Evolutionary conservation across 2,888 invertebrate species (phyloP).

Genomic region (Ochlodes sylvanus): DNA sequence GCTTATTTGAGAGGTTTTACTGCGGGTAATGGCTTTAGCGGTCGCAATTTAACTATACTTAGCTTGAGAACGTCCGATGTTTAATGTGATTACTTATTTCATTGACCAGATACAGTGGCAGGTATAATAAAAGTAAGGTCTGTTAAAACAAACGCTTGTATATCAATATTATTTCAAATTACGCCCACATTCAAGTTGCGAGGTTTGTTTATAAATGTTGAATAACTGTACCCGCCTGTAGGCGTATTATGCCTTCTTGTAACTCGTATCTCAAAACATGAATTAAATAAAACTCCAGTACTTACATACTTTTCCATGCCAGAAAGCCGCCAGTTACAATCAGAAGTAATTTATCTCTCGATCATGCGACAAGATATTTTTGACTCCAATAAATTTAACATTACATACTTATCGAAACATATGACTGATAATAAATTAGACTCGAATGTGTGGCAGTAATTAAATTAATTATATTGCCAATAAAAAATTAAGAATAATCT

Average conservation of each 20-base stretch:
- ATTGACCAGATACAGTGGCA: slow-evolving; percentile 15
- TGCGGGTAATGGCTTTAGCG: slow-evolving; percentile 50
- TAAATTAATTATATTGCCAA: slow-evolving; percentile 36
- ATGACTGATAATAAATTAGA: slow-evolving; percentile 33
- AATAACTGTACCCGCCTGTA: slow-evolving; percentile 26
- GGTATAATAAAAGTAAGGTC: slow-evolving; percentile 30
- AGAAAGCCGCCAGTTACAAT: slow-evolving; percentile 22
- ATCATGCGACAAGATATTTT: slow-evolving; percentile 31
- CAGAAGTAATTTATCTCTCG: slow-evolving; percentile 33
- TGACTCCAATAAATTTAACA: slow-evolving; percentile 28
- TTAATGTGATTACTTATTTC: slow-evolving; percentile 25
- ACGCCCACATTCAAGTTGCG: slow-evolving; percentile 16
- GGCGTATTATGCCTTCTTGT: slow-evolving; percentile 24
- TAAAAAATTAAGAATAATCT: slow-evolving; percentile 28
- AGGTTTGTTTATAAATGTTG: slow-evolving; percentile 31
- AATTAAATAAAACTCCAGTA: slow-evolving; percentile 27
- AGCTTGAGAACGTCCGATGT: slow-evolving; percentile 34
- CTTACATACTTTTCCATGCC: slow-evolving; percentile 27
- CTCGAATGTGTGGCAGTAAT: slow-evolving; percentile 32
- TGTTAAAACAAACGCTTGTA: slow-evolving; percentile 21
- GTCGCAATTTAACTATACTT: slow-evolving; percentile 59
- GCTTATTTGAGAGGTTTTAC: slow-evolving; percentile 57
- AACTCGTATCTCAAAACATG: slow-evolving; percentile 21
- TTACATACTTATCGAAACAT: slow-evolving; percentile 33
- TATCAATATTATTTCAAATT: slow-evolving; percentile 29